These are phyloP conservation scores for Gerris buenoi DNA, from an alignment of 1,140 invertebrate species.

Conservation along the genomic window DNA sequence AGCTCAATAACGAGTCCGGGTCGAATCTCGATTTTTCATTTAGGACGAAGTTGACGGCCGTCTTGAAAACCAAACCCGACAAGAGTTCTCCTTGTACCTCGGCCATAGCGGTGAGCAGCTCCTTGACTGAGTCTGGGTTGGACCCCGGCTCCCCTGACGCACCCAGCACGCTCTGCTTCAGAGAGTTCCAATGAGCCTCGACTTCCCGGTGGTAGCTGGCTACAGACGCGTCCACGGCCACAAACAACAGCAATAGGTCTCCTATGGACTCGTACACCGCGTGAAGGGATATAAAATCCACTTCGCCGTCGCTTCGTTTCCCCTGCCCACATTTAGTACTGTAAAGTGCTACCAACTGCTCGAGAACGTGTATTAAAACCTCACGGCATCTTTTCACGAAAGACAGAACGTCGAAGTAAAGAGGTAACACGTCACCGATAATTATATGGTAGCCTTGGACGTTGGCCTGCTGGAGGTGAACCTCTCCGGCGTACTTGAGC, in stretches of 20 bases:
- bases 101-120: conserved; percentile 48
- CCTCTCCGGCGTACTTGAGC: background rate
- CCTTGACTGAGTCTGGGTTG: conserved; percentile 37
- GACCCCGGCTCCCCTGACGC: conserved; percentile 48
- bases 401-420: background rate
- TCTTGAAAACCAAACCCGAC: conserved; percentile 46
- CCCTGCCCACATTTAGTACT: background rate
- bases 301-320: background rate
- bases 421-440: background rate
- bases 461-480: background rate
- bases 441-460: background rate
- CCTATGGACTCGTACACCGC: background rate
- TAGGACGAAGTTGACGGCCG: conserved; percentile 22
- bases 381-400: background rate
- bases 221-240: background rate
- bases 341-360: background rate
- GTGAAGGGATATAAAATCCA: background rate
- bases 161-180: conserved; percentile 46
- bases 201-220: conserved; percentile 34
- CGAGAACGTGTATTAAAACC: background rate
- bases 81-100: conserved; percentile 37
- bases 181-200: conserved; percentile 45
- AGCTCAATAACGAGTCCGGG: background rate
- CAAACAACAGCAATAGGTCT: background rate
- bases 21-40: background rate